These are phyloP conservation scores for Craterocephalus amniculus DNA, from an alignment of 2,797 vertebrate species.

Conservation along the genomic window DNA sequence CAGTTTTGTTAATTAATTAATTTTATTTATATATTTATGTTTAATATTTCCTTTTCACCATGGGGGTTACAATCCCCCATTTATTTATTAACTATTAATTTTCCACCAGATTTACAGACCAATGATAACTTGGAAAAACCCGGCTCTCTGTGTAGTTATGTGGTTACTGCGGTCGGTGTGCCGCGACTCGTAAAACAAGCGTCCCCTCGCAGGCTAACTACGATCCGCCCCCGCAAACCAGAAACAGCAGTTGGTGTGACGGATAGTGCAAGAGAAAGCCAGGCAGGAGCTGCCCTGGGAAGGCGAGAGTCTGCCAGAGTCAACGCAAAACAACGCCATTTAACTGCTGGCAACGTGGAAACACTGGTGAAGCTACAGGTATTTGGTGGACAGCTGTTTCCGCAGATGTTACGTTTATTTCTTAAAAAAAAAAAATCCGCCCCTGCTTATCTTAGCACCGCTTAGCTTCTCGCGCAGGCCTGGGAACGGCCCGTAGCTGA, in stretches of 20 bases:
- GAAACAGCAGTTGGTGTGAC: slow-evolving; percentile 72
- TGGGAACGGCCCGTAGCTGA: slow-evolving; percentile 67
- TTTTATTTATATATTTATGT: background rate
- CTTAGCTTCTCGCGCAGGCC: slow-evolving; percentile 68
- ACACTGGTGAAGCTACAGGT: slow-evolving; percentile 70
- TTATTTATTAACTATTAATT: no score
- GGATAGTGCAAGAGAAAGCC: slow-evolving; percentile 67
- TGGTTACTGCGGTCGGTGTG: slow-evolving; percentile 4
- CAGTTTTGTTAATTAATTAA: background rate
- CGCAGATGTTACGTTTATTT: background rate
- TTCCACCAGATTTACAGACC: no score
- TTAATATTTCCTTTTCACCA: no score
- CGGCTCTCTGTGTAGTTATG: background rate
- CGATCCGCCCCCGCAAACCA: slow-evolving; percentile 77
- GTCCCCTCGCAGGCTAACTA: slow-evolving; percentile 19
- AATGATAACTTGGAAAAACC: background rate
- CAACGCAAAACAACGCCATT: slow-evolving; percentile 72
- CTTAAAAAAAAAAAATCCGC: background rate
- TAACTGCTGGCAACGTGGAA: slow-evolving; percentile 45
- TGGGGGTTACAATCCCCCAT: no score
- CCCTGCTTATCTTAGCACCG: slow-evolving; percentile 21
- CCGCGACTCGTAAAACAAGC: slow-evolving; percentile 50
- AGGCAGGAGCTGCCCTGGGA: slow-evolving; percentile 78
- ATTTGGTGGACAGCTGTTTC: slow-evolving; percentile 18
- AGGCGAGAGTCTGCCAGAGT: slow-evolving; percentile 66